Base-by-base conservation (phyloP, 1,140 invertebrate species). In the Onthophagus taurus region DNA sequence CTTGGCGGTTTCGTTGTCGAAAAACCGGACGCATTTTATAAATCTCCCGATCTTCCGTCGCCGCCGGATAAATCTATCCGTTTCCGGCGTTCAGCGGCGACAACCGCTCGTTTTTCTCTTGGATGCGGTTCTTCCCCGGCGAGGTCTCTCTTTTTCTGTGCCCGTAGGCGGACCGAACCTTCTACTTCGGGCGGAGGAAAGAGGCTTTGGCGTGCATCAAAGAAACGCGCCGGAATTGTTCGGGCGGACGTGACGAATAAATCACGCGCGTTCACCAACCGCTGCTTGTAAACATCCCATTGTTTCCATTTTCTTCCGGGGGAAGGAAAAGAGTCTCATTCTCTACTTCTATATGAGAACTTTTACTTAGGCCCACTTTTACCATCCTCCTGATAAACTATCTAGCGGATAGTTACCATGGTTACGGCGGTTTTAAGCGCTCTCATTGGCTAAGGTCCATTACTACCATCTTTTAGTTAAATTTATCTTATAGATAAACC, bases 261-360 rank as follows among this genome's bases (percentile, higher is more conserved):
- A 52, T 52, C 47, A 49, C 38, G 47, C 42, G 44, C 21, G 31
- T 44, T 31, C 41, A 35, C n/a, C n/a, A n/a, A n/a, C n/a, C n/a
- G n/a, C n/a, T 44, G 47, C 49, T 49, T 49, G 50, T 49, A 49
- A 49, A 52, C 50, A 52, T 52, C 43, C 50, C 44, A 52, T 52
- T 52, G 50, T 52, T 49, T 47, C 34, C 36, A 45, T 39, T 41
- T 26, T 41, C 35, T 23, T 12, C 9, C 4, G 6, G 7, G 18
- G 20, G 16, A 37, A 37, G 19, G 13, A 12, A 13, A 21, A 2
- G 2, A 13, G n/a, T 16, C 14, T n/a, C n/a, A n/a, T n/a, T n/a
- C n/a, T n/a, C n/a, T n/a, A n/a, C n/a, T n/a, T n/a, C n/a, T n/a
- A n/a, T n/a, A n/a, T n/a, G n/a, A n/a, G n/a, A n/a, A n/a, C n/a